Percentiles rank a stretch among this genome's conserved stretches.
These are phyloP conservation scores for Hesperophylax magnus DNA, from an alignment of 1,140 invertebrate genomes.

Conservation along the genomic window DNA sequence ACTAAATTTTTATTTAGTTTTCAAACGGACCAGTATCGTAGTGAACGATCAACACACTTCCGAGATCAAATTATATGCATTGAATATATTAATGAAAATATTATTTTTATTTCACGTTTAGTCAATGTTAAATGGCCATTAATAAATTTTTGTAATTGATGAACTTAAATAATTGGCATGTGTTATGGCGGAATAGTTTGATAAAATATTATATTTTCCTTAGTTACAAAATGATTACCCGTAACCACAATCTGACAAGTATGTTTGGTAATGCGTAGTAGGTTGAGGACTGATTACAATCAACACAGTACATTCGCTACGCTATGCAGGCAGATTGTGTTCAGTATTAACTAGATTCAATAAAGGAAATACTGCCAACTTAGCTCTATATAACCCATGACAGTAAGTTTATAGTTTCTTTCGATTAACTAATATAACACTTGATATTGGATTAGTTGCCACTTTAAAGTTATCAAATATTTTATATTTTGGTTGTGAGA, in stretches of 20 bases:
- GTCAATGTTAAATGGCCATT: not conserved
- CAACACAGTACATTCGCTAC: too few species aligned
- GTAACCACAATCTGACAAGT: too few species aligned
- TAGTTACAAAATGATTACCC: too few species aligned
- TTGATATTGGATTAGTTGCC: not conserved
- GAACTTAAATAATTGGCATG: too few species aligned
- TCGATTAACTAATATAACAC: not conserved
- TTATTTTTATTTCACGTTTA: constrained; percentile 17
- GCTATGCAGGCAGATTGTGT: too few species aligned
- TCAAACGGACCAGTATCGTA: not conserved
- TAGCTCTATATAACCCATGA: constrained; percentile 5
- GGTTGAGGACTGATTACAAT: too few species aligned
- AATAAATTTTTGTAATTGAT: not conserved
- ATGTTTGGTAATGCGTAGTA: too few species aligned
- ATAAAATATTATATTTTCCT: too few species aligned
- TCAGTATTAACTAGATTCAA: too few species aligned
- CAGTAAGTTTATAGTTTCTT: constrained; percentile 22
- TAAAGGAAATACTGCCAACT: not conserved
- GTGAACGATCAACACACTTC: not conserved
- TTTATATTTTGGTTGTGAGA: constrained; percentile 33
- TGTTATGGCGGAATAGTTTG: too few species aligned
- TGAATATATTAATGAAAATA: constrained; percentile 13
- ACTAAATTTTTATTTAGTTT: constrained; percentile 6
- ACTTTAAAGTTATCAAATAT: not conserved
- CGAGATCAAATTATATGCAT: not conserved